Evolutionary conservation across 2,888 invertebrate genomes (phyloP), one percentile per base, ranked within the genome.

Genomic region (Epinotia ramella): DNA sequence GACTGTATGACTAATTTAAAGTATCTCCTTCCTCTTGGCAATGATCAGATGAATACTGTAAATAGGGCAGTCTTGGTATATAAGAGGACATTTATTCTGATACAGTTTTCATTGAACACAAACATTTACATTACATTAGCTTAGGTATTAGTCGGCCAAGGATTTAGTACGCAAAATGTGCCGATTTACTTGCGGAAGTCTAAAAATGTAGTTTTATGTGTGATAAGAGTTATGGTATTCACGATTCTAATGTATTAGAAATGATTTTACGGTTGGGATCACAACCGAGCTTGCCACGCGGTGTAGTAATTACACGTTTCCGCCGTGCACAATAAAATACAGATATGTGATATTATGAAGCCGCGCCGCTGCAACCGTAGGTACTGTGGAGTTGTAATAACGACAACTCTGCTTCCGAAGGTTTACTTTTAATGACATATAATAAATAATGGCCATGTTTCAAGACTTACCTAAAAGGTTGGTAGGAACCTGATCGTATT

Each of bases 281-380:
- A 84, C 83, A 84, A 84, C 80, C 81, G 84, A 84, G 80, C 81
- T 80, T 80, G 79, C 77, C 77, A 77, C 73, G 77, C 68, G 73
- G 77, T 79, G 81, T 79, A 79, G 83, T 89, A 90, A 90, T 90
- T 86, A 86, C 83, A 84, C 77, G 86, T 87, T 90, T 89, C 89
- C 88, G 86, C 84, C 81, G 53, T 53, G 82, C 81, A 85, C 87
- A 85, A 85, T 89, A 89, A 89, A 88, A 88, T 85, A 85, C 86
- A 88, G 83, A 86, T 82, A 84, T 80, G 82, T 82, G 82, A 84
- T 80, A 83, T 81, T 79, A 81, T 81, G 84, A 82, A 84, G 81
- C 82, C 78, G 84, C 90, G 86, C 85, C 89, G 81, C 81, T 60
- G 46, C 68, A 11, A 24, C 16, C 24, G 20, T n/a, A n/a, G n/a